phyloP scores from a whole-genome alignment of 2,113 vertebrate species.

The Acrocephalus kingi region DNA sequence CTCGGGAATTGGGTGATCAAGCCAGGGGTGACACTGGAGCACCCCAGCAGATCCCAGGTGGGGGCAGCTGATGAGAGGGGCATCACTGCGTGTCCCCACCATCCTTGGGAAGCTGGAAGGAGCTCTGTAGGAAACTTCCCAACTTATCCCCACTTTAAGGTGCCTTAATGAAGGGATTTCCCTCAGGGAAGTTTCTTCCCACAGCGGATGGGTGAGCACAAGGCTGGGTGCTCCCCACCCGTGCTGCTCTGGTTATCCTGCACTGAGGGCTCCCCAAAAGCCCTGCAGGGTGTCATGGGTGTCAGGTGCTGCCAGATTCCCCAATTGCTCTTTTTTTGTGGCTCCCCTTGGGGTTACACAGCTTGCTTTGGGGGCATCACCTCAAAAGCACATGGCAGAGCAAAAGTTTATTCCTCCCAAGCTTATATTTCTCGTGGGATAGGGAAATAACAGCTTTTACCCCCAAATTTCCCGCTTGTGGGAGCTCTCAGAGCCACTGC shows the following conservation, averaged over 20 bases:
- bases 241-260: not conserved
- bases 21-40: not conserved
- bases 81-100: fast-evolving
- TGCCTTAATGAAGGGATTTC: not conserved
- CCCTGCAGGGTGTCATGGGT: not conserved
- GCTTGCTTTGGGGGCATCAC: not conserved
- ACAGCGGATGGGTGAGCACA: not conserved
- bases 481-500: not conserved
- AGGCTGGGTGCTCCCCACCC: not conserved
- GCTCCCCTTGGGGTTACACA: fast-evolving
- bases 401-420: not conserved
- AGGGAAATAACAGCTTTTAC: not conserved
- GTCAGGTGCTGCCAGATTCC: not conserved
- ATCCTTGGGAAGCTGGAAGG: not conserved
- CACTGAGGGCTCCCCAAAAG: not conserved
- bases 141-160: not conserved
- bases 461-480: not conserved
- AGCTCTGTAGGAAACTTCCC: not conserved
- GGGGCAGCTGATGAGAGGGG: not conserved
- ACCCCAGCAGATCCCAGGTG: not conserved
- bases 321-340: not conserved
- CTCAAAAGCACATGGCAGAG: not conserved
- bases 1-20: fast-evolving
- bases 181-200: not conserved
- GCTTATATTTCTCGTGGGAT: not conserved